Percentiles rank a stretch among this genome's conserved stretches.
Evolutionary conservation across 2,888 invertebrate genomes (phyloP).

Genomic region (Caenorhabditis doughertyi): DNA sequence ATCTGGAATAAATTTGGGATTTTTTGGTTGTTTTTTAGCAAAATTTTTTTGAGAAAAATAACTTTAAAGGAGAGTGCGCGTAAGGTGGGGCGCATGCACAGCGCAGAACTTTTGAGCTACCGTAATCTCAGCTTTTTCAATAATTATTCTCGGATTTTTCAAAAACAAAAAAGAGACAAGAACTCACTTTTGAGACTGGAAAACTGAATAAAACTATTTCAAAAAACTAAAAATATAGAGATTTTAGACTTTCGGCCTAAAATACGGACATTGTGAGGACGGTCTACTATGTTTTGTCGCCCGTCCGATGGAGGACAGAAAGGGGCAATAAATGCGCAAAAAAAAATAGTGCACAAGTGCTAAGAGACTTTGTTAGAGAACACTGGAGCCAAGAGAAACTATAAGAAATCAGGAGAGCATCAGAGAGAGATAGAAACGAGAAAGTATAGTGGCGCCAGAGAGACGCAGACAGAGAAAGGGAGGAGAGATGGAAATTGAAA

Average conservation of each 20-base stretch:
- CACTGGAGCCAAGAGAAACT: constrained; percentile 11
- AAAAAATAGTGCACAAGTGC: constrained; percentile 14
- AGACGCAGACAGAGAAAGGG: constrained; percentile 9
- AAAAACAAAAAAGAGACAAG: neutral
- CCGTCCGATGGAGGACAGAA: constrained; percentile 16
- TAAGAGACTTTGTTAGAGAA: constrained; percentile 25
- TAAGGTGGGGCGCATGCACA: neutral
- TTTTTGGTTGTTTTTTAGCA: neutral
- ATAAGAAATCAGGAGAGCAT: neutral
- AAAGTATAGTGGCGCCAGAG: constrained; percentile 14
- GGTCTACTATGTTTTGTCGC: constrained; percentile 36
- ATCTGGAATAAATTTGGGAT: constrained; percentile 48
- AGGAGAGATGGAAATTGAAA: constrained; percentile 23
- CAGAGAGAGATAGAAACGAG: constrained; percentile 16
- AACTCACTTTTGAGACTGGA: neutral
- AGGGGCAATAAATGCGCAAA: constrained; percentile 26
- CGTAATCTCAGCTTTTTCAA: neutral
- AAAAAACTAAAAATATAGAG: neutral
- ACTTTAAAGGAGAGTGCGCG: neutral
- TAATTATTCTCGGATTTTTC: neutral
- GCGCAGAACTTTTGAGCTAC: neutral
- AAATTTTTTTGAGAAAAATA: constrained; percentile 7
- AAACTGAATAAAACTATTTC: neutral
- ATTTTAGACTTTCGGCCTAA: constrained; percentile 33
- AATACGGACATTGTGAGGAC: constrained; percentile 51